Conservation (phyloP, 1,140 invertebrate genomes). For the Scaptomyza montana region DNA sequence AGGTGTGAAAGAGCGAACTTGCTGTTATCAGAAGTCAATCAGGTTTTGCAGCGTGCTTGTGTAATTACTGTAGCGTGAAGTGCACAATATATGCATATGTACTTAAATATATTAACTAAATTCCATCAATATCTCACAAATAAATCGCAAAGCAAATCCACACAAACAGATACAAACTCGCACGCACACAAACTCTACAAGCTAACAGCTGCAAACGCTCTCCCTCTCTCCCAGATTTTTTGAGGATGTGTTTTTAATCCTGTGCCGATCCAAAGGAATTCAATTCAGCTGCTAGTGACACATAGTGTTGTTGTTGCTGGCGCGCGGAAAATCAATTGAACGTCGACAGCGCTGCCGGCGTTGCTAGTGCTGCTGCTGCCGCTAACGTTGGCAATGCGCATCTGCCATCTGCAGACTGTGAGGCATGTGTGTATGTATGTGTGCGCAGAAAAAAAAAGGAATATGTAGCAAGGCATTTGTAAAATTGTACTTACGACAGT, state of each 20-base stretch:
- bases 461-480: constrained; percentile 45
- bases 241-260: constrained; percentile 47
- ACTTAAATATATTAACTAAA: constrained; percentile 10
- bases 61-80: constrained; percentile 23
- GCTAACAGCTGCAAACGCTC: background rate
- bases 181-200: background rate
- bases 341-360: constrained; percentile 61
- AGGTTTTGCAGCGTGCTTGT: constrained; percentile 29
- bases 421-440: constrained; percentile 35
- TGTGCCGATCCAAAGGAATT: constrained; percentile 39
- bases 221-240: constrained; percentile 6
- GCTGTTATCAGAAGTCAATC: constrained; percentile 60
- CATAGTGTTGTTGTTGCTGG: constrained; percentile 38
- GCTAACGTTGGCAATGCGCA: constrained; percentile 56
- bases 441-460: constrained; percentile 55
- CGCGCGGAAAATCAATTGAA: constrained; percentile 75
- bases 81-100: background rate
- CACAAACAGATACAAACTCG: background rate
- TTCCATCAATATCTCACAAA: constrained; percentile 23
- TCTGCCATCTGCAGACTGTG: constrained; percentile 60
- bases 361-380: constrained; percentile 48
- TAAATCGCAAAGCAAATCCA: constrained; percentile 6
- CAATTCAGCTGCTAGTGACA: constrained; percentile 27
- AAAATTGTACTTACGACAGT: constrained; percentile 85
- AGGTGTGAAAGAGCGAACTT: constrained; percentile 51